A percentile compares a stretch with the other conserved stretches of the same genome.
Evolutionary conservation across 2,888 invertebrate genomes (phyloP).

Genomic region (Adelphocoris suturalis): DNA sequence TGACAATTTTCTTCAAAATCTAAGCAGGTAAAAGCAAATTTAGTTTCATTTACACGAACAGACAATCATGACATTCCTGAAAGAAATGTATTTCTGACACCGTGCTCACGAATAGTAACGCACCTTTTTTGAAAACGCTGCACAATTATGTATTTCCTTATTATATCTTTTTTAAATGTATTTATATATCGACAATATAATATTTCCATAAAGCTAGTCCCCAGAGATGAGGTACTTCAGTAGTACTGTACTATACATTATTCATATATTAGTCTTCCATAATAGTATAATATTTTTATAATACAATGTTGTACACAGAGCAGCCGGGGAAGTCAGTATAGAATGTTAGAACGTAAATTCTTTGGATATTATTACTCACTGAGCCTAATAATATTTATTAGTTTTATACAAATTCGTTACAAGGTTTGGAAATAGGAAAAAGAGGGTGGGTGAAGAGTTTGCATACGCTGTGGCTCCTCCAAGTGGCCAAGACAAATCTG

Average conservation of each 20-base stretch:
- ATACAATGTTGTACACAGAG: constrained; percentile 69
- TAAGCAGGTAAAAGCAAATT: constrained; percentile 62
- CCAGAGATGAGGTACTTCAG: constrained; percentile 75
- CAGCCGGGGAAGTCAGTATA: constrained; percentile 45
- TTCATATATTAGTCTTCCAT: constrained; percentile 74
- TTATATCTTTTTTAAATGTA: constrained; percentile 57
- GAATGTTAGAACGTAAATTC: neutral
- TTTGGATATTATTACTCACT: neutral
- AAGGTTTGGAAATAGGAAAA: neutral
- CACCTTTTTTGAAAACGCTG: constrained; percentile 54
- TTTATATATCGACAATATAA: constrained; percentile 72
- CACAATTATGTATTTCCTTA: constrained; percentile 51
- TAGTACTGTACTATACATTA: constrained; percentile 76
- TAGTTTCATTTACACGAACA: constrained; percentile 49
- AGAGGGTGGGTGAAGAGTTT: neutral
- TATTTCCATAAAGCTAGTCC: constrained; percentile 75
- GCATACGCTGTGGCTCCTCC: neutral
- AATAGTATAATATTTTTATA: constrained; percentile 75
- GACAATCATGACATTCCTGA: constrained; percentile 23
- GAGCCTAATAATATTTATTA: too few relatives aligned
- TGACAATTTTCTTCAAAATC: constrained; percentile 62
- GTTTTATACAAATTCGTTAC: too few relatives aligned
- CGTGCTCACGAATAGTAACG: constrained; percentile 38
- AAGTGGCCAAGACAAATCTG: neutral
- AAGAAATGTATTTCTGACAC: constrained; percentile 38